Conservation (phyloP, 1,140 invertebrate species). For the Drosophila biarmipes region DNA sequence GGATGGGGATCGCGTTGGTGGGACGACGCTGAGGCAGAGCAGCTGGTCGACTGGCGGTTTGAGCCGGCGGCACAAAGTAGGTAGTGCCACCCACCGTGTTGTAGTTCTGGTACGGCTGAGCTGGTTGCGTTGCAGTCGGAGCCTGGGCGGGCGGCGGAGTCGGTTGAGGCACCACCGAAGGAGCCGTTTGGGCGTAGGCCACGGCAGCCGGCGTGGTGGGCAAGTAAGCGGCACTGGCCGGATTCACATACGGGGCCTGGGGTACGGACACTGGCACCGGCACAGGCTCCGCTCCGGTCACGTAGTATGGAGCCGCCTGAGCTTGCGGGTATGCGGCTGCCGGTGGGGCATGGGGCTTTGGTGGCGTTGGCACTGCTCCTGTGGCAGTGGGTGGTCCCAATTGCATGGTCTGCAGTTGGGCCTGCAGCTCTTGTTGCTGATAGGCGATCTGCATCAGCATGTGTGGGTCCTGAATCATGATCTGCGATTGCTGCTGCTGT, state of each 20-base stretch:
- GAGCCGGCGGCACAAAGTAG: slow-evolving; percentile 81
- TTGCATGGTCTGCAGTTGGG: slow-evolving; percentile 74
- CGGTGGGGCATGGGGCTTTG: slow-evolving; percentile 58
- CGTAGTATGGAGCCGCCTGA: slow-evolving; percentile 84
- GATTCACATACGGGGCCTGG: slow-evolving; percentile 63
- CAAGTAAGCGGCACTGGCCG: slow-evolving; percentile 63
- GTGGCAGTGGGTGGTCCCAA: slow-evolving; percentile 45
- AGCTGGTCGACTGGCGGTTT: slow-evolving; percentile 66
- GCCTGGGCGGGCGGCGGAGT: slow-evolving; percentile 44
- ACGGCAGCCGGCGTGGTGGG: slow-evolving; percentile 67
- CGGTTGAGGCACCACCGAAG: slow-evolving; percentile 39
- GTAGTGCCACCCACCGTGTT: slow-evolving; percentile 84
- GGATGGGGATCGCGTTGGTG: slow-evolving; percentile 85
- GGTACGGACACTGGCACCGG: slow-evolving; percentile 48
- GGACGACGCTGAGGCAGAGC: slow-evolving; percentile 82
- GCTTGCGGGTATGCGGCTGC: slow-evolving; percentile 57
- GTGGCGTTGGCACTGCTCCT: slow-evolving; percentile 33
- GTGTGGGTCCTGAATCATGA: slow-evolving; percentile 78
- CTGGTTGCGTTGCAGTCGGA: slow-evolving; percentile 39
- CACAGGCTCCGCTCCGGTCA: slow-evolving; percentile 59
- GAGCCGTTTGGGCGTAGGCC: slow-evolving; percentile 63
- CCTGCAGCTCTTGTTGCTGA: slow-evolving; percentile 80
- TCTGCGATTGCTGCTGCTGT: slow-evolving; percentile 63
- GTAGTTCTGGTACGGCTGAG: slow-evolving; percentile 74
- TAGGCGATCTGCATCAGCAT: slow-evolving; percentile 80